Conservation (phyloP, 2,888 invertebrate species). For the Leucozona laternaria region DNA sequence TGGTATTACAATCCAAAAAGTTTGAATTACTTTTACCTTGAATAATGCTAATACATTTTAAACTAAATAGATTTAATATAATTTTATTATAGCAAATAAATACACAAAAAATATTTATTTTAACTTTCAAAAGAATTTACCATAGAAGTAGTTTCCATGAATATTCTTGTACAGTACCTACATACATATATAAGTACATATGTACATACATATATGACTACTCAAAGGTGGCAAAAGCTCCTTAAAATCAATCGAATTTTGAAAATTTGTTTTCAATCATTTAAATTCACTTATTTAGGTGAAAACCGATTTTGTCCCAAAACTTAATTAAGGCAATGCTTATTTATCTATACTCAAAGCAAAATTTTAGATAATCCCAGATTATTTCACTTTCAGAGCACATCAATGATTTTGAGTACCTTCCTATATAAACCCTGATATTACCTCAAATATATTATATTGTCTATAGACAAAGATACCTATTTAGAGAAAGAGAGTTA, state of each 20-base stretch:
- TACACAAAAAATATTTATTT: background rate
- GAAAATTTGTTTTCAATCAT: slow-evolving; percentile 25
- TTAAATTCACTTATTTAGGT: slow-evolving; percentile 8
- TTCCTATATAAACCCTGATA: background rate
- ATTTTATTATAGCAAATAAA: no score
- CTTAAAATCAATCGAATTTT: slow-evolving; percentile 16
- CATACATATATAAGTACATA: background rate
- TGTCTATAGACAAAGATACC: background rate
- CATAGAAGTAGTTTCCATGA: background rate
- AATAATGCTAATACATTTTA: no score
- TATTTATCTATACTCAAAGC: slow-evolving; percentile 10
- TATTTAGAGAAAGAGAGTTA: background rate
- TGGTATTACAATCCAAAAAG: no score
- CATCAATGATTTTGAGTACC: background rate
- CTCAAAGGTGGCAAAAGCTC: background rate
- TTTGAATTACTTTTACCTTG: no score
- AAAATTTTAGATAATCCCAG: slow-evolving; percentile 19
- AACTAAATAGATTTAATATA: no score
- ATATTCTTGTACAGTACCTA: no score
- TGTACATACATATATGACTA: background rate
- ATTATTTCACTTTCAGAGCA: slow-evolving; percentile 11
- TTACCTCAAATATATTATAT: background rate
- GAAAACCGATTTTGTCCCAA: slow-evolving; percentile 9
- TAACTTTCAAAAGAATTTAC: background rate
- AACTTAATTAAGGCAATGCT: slow-evolving; percentile 23